Conservation (phyloP, 2,797 vertebrate genomes). For the Sibirionetta formosa region DNA sequence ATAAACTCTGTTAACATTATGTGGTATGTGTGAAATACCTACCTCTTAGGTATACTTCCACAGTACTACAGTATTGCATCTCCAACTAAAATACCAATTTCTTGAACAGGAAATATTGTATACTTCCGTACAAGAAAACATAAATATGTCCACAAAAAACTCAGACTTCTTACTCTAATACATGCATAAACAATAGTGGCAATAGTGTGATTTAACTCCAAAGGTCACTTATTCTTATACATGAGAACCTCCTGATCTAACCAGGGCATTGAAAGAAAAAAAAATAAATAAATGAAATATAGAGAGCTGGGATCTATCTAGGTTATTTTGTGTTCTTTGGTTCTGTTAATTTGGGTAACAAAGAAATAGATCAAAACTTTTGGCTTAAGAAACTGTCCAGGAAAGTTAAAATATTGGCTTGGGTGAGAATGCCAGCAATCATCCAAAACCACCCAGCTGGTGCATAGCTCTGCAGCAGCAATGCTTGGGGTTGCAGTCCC, state of each 20-base stretch:
- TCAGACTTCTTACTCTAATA: neutral
- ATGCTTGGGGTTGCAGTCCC: neutral
- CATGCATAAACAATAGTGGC: neutral
- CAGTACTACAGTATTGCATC: neutral
- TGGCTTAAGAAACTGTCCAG: neutral
- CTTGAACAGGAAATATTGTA: neutral
- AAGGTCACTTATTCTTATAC: neutral
- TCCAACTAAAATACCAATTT: neutral
- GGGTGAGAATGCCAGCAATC: neutral
- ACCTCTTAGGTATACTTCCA: neutral
- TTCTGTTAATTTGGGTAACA: neutral
- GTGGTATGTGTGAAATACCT: neutral
- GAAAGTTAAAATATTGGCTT: neutral
- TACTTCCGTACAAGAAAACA: neutral
- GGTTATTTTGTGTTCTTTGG: neutral
- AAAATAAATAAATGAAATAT: neutral
- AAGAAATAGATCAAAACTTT: neutral
- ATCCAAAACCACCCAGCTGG: neutral
- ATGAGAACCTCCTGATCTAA: neutral
- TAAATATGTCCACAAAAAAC: neutral
- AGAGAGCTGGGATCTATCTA: neutral
- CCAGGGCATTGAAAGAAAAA: neutral
- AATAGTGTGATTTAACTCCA: neutral
- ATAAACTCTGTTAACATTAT: neutral
- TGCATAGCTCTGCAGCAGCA: neutral